A percentile compares a stretch with the other conserved stretches of the same genome.
phyloP scores from a whole-genome alignment of 23 tunicate species.

The Styela clava region DNA sequence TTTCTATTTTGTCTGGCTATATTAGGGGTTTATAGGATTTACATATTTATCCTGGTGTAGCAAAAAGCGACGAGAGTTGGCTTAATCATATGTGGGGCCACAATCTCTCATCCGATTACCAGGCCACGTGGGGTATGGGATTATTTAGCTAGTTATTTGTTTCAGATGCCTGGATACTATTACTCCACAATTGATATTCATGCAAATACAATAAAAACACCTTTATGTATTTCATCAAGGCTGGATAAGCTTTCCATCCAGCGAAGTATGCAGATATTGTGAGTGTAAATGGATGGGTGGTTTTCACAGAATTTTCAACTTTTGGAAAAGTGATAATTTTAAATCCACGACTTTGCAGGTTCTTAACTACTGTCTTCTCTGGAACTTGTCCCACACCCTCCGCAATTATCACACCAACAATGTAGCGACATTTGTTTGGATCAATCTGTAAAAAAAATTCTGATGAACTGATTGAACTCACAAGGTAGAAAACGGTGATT shows the following conservation, averaged over 20 bases:
- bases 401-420: constrained; percentile 52
- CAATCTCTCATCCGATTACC: no score
- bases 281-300: background rate
- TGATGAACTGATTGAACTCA: no score
- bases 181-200: no score
- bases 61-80: no score
- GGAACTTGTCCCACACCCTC: constrained; percentile 35
- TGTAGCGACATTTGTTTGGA: constrained; percentile 32
- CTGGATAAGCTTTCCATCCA: constrained; percentile 63
- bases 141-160: no score
- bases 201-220: constrained; percentile 20
- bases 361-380: background rate
- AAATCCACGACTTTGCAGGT: constrained; percentile 27
- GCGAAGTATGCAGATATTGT: constrained; percentile 39
- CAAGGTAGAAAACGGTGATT: no score
- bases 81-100: no score
- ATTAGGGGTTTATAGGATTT: no score
- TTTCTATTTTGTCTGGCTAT: no score
- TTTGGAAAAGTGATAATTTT: constrained; percentile 28
- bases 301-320: constrained; percentile 48
- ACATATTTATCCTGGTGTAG: no score
- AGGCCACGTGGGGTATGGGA: no score
- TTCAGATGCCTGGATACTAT: no score
- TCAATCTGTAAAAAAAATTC: background rate
- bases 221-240: constrained; percentile 22